Conservation (phyloP, 2,797 vertebrate genomes). For the Cirrhinus molitorella region DNA sequence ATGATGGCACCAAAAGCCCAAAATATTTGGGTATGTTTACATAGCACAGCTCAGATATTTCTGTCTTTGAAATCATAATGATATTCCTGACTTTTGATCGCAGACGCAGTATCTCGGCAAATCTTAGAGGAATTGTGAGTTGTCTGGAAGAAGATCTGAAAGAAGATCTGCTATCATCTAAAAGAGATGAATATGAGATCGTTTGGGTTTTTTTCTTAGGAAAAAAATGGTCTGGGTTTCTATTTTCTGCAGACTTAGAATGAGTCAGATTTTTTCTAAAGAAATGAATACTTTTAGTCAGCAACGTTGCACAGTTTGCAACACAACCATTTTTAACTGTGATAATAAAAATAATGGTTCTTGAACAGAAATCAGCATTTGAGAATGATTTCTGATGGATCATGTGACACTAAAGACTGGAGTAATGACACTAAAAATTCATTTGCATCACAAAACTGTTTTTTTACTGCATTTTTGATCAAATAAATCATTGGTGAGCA, state of each 20-base stretch:
- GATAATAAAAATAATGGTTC: background rate
- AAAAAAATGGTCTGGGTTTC: background rate
- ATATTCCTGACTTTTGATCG: background rate
- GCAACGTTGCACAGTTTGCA: background rate
- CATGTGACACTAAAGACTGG: too few relatives aligned
- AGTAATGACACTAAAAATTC: too few relatives aligned
- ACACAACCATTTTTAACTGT: background rate
- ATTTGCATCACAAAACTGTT: too few relatives aligned
- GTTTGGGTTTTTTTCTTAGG: background rate
- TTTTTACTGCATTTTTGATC: too few relatives aligned
- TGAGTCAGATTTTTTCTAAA: background rate
- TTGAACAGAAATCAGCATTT: too few relatives aligned
- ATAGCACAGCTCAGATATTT: background rate
- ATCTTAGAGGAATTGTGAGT: background rate
- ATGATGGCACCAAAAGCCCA: background rate
- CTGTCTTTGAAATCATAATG: background rate
- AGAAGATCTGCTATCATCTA: background rate
- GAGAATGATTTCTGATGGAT: too few relatives aligned
- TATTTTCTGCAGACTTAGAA: background rate
- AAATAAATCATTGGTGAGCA: background rate
- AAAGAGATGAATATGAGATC: background rate
- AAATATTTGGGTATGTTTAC: background rate
- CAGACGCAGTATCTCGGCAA: background rate
- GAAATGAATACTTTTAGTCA: background rate
- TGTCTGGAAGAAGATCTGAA: background rate